Percentiles rank a stretch among this genome's conserved stretches.
Conservation (phyloP, 2,113 vertebrate genomes). For the Neotragus pygmaeus region DNA sequence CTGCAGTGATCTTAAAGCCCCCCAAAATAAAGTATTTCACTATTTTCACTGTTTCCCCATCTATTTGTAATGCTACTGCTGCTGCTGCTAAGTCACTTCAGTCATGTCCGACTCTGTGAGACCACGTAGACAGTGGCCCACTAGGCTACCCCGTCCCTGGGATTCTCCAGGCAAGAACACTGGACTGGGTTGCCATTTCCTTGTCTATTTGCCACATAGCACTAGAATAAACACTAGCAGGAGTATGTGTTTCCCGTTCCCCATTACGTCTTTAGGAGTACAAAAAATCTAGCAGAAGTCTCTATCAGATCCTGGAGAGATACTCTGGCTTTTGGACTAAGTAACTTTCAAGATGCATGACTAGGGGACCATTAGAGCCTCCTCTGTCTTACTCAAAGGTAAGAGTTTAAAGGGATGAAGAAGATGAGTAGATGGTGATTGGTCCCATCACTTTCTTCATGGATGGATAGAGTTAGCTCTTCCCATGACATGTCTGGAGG, state of each 20-base stretch:
- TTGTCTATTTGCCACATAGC: neutral
- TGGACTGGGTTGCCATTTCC: too few relatives aligned
- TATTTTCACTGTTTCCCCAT: neutral
- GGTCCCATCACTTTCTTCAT: neutral
- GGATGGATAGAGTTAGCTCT: neutral
- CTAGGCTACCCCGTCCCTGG: too few relatives aligned
- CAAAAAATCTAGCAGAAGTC: neutral
- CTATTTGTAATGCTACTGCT: neutral
- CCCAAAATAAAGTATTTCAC: neutral
- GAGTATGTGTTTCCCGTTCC: neutral
- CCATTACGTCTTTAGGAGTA: neutral
- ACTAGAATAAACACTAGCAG: neutral
- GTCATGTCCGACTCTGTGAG: too few relatives aligned
- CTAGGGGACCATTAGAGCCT: neutral
- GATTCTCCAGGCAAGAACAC: too few relatives aligned
- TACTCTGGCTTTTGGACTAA: neutral
- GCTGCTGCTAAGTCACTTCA: too few relatives aligned
- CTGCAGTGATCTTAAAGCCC: neutral
- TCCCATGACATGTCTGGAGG: neutral
- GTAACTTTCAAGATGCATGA: neutral
- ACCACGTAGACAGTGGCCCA: accelerated
- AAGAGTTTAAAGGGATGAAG: neutral
- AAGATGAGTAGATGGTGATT: neutral
- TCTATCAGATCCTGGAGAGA: neutral
- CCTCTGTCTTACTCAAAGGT: neutral